A percentile compares a stretch with the other conserved stretches of the same genome.
Conservation (phyloP, 2,888 invertebrate genomes). For the Anorthoa munda region DNA sequence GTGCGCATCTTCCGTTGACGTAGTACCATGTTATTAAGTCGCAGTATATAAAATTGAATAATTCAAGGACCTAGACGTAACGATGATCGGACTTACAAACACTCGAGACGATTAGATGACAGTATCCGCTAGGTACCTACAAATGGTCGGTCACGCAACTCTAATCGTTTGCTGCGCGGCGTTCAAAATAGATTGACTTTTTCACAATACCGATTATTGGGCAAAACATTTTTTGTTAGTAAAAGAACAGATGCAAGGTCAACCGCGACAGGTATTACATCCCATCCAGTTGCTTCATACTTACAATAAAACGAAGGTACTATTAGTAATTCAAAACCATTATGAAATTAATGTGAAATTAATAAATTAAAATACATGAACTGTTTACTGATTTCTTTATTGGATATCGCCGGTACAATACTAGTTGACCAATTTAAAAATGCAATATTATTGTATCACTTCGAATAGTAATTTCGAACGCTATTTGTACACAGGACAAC, state of each 20-base stretch:
- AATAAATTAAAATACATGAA: conserved; percentile 69
- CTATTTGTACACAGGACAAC: conserved; percentile 87
- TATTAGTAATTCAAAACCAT: conserved; percentile 48
- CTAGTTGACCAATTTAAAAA: conserved; percentile 87
- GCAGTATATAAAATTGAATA: conserved; percentile 61
- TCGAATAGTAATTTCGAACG: conserved; percentile 79
- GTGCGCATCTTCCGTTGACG: conserved; percentile 65
- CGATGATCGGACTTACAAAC: conserved; percentile 26
- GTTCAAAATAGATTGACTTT: conserved; percentile 71
- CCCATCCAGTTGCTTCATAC: conserved; percentile 69
- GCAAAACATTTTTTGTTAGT: conserved; percentile 69
- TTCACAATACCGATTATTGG: conserved; percentile 75
- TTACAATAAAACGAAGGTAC: conserved; percentile 55
- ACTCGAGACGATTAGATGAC: conserved; percentile 30
- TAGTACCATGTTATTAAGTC: conserved; percentile 59
- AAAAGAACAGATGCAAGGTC: conserved; percentile 73
- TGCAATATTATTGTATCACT: conserved; percentile 86
- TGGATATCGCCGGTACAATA: conserved; percentile 88
- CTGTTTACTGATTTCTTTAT: conserved; percentile 86
- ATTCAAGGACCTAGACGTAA: conserved; percentile 57
- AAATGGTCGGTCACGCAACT: conserved; percentile 67
- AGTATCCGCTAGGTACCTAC: conserved; percentile 47
- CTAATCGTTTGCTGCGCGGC: conserved; percentile 66
- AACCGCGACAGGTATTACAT: conserved; percentile 70
- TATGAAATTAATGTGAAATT: conserved; percentile 64